Base-by-base conservation (phyloP, 2,113 vertebrate species). In the Scomber colias region DNA sequence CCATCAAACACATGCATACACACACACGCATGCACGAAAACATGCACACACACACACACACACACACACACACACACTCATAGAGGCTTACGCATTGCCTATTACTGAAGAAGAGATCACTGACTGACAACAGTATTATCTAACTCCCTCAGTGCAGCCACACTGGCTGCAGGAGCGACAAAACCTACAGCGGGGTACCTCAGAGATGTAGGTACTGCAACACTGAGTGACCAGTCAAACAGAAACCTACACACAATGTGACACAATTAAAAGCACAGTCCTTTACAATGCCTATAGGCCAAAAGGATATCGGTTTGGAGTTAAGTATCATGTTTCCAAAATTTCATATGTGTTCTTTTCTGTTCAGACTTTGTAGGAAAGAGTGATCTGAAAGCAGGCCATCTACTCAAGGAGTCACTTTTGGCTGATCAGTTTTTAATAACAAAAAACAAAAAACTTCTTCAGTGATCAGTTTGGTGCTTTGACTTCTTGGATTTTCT, bases 71-170 rank as follows among this genome's bases (percentile, higher is more conserved):
- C 24, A 27, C 24, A 27, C 24, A 27, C 24, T 27, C 24, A 62
- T 59, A 50, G 16, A 82, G 67, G 70, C 74, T 83, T 83, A 86
- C 5, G 2, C 40, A 35, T 59, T 6, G 79, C 70, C 74, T 82
- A 71, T 83, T 88, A 88, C 79, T 6, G n/a, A 89, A 67, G 78
- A 89, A 87, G 88, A 91, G 87, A 85, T 90, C 89, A 87, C 61
- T 70, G 76, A 84, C 84, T 87, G 79, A 87, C 83, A 90, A 82
- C 68, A 66, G 65, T 63, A 73, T 90, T 89, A 86, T 85, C 77
- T 79, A 85, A 86, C 71, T 75, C 68, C 49, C 68, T 68, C 71
- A 81, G 68, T 70, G 69, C 44, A 35, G 74, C 73, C 63, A 51
- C 2, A 16, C 59, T 11, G 48, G 54, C 60, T 79, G 44, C 49